These are phyloP conservation scores for Oreochromis tanganicae DNA, from an alignment of 2,113 vertebrate genomes.

Conservation along the genomic window DNA sequence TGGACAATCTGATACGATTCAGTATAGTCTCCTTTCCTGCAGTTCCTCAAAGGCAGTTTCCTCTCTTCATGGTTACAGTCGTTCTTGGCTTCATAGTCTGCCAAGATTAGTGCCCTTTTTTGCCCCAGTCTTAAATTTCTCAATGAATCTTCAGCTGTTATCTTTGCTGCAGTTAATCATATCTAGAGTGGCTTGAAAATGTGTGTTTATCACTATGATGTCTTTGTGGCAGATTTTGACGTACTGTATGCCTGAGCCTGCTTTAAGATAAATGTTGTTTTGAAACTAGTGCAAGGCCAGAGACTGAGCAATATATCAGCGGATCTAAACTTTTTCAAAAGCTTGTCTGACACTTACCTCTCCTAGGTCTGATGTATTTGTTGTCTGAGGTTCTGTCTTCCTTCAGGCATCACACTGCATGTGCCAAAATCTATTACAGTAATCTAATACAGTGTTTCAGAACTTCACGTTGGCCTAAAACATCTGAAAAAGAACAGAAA, in stretches of 20 bases:
- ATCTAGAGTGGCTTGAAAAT: not conserved
- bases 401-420: constrained; percentile 8
- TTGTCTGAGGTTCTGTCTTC: constrained; percentile 29
- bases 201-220: not conserved
- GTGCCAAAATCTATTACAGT: constrained; percentile 34
- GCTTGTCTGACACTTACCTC: constrained; percentile 14
- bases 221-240: not conserved
- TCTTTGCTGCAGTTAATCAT: not conserved
- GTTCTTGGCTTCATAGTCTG: not conserved
- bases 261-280: constrained; percentile 37
- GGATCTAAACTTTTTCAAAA: constrained; percentile 11
- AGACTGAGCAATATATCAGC: constrained; percentile 11
- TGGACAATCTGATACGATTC: not conserved
- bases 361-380: constrained; percentile 24
- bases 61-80: not conserved
- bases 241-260: not conserved
- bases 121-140: not conserved
- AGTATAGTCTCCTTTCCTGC: not conserved
- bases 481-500: not conserved
- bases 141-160: not conserved
- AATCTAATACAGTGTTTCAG: constrained; percentile 26
- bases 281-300: constrained; percentile 10
- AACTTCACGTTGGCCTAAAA: not conserved
- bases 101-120: not conserved
- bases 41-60: not conserved